phyloP scores from a whole-genome alignment of 2,113 vertebrate genomes.

The Cettia cetti region DNA sequence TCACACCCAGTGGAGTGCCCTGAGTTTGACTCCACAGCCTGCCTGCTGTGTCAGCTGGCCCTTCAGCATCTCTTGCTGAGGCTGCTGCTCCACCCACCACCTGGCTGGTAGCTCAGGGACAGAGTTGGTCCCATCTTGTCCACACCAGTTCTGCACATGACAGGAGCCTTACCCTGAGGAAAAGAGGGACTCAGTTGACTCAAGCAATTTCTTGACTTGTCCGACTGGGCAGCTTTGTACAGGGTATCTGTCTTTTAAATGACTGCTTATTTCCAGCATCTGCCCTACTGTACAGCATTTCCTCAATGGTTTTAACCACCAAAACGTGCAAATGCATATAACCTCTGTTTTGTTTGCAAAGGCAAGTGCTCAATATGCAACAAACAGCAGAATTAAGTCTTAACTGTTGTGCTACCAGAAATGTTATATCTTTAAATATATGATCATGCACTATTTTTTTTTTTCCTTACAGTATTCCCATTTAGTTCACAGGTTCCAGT shows the following conservation, averaged over 20 bases:
- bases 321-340: background rate
- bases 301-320: background rate
- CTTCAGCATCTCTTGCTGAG: background rate
- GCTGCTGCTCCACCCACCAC: background rate
- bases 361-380: background rate
- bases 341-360: background rate
- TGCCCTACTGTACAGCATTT: fast-evolving
- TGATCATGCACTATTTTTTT: background rate
- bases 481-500: background rate
- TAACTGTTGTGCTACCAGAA: background rate
- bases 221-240: fast-evolving
- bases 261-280: background rate
- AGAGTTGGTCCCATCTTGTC: background rate
- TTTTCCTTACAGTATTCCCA: background rate
- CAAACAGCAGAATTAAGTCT: background rate
- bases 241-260: background rate
- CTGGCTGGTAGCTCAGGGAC: background rate
- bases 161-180: background rate
- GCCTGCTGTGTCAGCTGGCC: background rate
- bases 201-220: background rate
- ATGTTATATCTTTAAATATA: background rate
- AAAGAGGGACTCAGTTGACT: background rate
- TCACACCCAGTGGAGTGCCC: background rate
- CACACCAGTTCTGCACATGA: background rate
- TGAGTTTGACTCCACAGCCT: background rate